Evolutionary conservation across 2,888 invertebrate genomes (phyloP).

Genomic region (Himalopsyche tibetana): DNA sequence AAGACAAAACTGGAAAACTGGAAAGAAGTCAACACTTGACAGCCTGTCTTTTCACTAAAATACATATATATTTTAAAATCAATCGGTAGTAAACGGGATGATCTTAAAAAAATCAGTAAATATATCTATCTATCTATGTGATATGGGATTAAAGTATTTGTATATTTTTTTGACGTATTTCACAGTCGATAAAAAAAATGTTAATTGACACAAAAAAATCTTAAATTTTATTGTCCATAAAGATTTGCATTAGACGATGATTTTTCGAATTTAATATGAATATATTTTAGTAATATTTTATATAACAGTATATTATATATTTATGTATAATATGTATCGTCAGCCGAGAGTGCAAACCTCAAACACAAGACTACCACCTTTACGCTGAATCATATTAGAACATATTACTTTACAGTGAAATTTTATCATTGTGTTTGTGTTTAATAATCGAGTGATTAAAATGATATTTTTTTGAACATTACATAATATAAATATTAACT

Average conservation of each 20-base stretch:
- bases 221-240: constrained; percentile 18
- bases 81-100: background rate
- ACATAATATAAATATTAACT: too few species aligned
- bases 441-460: too few species aligned
- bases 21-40: background rate
- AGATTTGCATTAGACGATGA: constrained; percentile 9
- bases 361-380: too few species aligned
- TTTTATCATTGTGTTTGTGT: too few species aligned
- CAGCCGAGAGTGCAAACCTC: too few species aligned
- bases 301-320: constrained; percentile 2
- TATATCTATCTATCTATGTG: constrained; percentile 13
- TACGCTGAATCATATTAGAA: too few species aligned
- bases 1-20: background rate
- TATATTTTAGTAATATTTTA: background rate
- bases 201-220: background rate
- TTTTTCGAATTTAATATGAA: background rate
- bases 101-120: background rate
- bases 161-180: background rate
- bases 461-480: too few species aligned
- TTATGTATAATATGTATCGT: too few species aligned
- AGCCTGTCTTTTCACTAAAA: background rate
- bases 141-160: constrained; percentile 31
- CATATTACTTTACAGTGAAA: too few species aligned
- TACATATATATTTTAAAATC: background rate
- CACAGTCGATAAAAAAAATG: background rate